A percentile compares a stretch with the other conserved stretches of the same genome.
phyloP scores from a whole-genome alignment of 1,140 invertebrate genomes.

The Heliconius hewitsoni region DNA sequence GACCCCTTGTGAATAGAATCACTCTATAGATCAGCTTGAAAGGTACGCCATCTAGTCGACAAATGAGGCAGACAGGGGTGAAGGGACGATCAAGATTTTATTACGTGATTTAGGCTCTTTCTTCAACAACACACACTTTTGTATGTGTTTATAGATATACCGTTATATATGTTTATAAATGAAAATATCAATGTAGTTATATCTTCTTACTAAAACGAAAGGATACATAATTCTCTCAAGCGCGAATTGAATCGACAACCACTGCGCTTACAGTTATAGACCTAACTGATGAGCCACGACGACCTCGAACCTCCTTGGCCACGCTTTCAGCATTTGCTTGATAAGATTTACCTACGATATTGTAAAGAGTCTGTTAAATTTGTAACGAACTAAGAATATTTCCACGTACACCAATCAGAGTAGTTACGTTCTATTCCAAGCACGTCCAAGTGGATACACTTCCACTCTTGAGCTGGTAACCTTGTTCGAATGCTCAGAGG shows the following conservation, averaged over 20 bases:
- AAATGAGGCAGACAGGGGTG: conserved; percentile 50
- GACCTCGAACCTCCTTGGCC: too few relatives aligned
- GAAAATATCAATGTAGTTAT: too few relatives aligned
- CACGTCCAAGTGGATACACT: conserved; percentile 22
- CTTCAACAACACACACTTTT: not conserved
- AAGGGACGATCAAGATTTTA: conserved; percentile 29
- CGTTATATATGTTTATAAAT: too few relatives aligned
- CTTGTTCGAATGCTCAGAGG: conserved; percentile 31
- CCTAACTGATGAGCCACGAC: too few relatives aligned
- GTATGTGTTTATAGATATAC: not conserved
- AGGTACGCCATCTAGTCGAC: conserved; percentile 46
- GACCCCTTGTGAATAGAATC: conserved; percentile 41
- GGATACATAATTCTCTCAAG: too few relatives aligned
- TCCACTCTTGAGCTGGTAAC: conserved; percentile 41
- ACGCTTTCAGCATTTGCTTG: not conserved
- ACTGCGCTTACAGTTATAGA: too few relatives aligned
- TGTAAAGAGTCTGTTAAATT: not conserved
- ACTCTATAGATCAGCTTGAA: conserved; percentile 51
- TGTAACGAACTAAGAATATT: not conserved
- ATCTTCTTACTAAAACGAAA: too few relatives aligned
- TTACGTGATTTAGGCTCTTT: conserved; percentile 25
- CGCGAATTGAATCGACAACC: too few relatives aligned
- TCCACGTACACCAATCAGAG: conserved; percentile 14
- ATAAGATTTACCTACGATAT: not conserved
- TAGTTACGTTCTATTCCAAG: conserved; percentile 12